These are phyloP conservation scores for Drosophila subsilvestris DNA, from an alignment of 2,888 invertebrate species.

Conservation along the genomic window DNA sequence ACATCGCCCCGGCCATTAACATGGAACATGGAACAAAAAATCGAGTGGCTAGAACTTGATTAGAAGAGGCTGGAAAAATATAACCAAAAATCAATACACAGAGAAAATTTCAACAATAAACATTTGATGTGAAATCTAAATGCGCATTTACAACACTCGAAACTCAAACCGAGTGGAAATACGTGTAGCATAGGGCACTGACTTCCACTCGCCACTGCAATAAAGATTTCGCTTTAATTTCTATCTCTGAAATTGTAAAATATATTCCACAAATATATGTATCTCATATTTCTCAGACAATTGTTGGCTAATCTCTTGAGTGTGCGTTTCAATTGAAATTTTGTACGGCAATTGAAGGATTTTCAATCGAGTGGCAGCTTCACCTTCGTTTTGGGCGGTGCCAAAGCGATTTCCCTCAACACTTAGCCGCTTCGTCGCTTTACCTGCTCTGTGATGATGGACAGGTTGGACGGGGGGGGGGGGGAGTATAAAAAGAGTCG, in stretches of 20 bases:
- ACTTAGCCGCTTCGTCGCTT: constrained; percentile 21
- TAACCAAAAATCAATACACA: neutral
- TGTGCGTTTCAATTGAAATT: constrained; percentile 2
- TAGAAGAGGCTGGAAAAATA: neutral
- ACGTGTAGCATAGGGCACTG: too few species aligned
- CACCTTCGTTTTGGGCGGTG: neutral
- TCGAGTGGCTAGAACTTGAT: neutral
- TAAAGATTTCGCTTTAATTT: neutral
- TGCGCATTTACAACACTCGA: neutral
- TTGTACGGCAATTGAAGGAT: constrained; percentile 9
- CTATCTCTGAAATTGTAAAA: too few species aligned
- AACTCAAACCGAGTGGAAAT: constrained; percentile 1
- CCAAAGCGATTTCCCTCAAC: neutral
- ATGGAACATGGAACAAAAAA: too few species aligned
- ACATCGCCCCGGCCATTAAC: constrained; percentile 2
- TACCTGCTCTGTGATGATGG: neutral
- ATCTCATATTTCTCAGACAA: neutral
- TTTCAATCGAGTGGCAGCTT: constrained; percentile 9
- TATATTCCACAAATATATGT: neutral
- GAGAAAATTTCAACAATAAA: constrained; percentile 8
- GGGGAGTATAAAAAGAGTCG: constrained; percentile 16
- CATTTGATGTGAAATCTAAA: constrained; percentile 17
- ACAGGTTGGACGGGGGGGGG: neutral
- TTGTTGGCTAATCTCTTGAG: neutral
- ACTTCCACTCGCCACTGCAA: too few species aligned